Conservation (phyloP, 1,140 invertebrate species). For the Nymphalis io region DNA sequence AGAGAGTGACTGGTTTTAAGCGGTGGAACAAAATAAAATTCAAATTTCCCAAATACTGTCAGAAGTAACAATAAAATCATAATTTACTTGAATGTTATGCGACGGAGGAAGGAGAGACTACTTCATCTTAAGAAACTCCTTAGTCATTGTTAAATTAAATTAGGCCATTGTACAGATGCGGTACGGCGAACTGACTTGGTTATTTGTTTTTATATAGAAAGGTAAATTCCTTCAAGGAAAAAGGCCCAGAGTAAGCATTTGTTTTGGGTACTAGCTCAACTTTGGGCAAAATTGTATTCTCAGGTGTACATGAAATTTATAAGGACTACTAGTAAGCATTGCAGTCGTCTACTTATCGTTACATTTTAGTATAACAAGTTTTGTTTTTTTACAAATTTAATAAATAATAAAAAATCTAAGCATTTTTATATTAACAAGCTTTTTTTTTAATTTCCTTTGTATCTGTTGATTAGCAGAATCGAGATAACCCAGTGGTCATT, state of each 20-base stretch:
- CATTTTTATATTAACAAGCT: no score
- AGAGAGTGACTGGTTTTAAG: not conserved
- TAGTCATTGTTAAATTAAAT: constrained; percentile 45
- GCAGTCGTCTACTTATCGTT: no score
- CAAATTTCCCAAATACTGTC: not conserved
- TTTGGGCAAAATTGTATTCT: not conserved
- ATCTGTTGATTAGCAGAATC: no score
- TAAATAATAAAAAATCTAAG: no score
- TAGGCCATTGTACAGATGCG: constrained; percentile 46
- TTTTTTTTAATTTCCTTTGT: no score
- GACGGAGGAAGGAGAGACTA: constrained; percentile 23
- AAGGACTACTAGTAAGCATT: not conserved
- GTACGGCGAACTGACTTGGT: constrained; percentile 32
- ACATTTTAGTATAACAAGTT: no score
- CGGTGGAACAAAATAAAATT: not conserved
- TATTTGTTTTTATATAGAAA: constrained; percentile 51
- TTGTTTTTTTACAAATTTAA: no score
- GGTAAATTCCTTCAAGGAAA: constrained; percentile 29
- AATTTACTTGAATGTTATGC: constrained; percentile 30
- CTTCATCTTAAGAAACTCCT: constrained; percentile 41
- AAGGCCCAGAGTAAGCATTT: constrained; percentile 10
- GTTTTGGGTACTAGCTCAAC: constrained; percentile 7
- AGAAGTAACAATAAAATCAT: constrained; percentile 31
- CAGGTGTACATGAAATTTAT: not conserved
- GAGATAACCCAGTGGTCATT: no score